Evolutionary conservation across 2,888 invertebrate genomes (phyloP), one percentile per base, ranked within the genome.

Genomic region (Molanna angustata): DNA sequence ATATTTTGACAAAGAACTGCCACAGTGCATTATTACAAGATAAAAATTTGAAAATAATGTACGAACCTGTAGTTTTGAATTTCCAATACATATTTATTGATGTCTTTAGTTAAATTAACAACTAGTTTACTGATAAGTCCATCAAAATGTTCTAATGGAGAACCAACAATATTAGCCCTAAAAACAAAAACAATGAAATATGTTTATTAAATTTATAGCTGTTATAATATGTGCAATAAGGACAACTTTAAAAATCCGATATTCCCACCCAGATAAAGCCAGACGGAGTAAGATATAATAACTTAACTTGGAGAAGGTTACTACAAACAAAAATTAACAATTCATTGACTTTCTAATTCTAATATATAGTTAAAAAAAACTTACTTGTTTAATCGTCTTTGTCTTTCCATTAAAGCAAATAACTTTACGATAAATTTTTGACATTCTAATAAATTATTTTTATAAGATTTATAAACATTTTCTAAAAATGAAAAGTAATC

Each of bases 401-500:
- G 70, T 59, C 80, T 76, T 65, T 75, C 73, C 62, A 75, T 71
- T 63, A 74, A 69, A 68, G 78, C 79, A 69, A 71, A 69, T 64
- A 81, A 71, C 68, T 74, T 71, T 60, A 69, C 67, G 63, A 76
- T 69, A 64, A 71, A 72, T 66, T 73, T 73, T 67, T 70, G 71
- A 71, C 76, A 73, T 62, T 75, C 72, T 69, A 73, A 72, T 71
- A 80, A 71, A 65, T 69, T 68, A 64, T 65, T 67, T 68, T 70
- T 73, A 61, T 76, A 73, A 50, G 68, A 70, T 52, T 70, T 71
- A 60, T 73, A 69, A 62, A 77, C 77, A 62, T 70, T 70, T 59
- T 75, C 74, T 59, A 81, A 73, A 63, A 67, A 70, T 40, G 74
- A 72, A 67, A 79, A 79, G 64, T 76, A 78, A 62, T 72, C 74